These are phyloP conservation scores for Diadema setosum DNA, from an alignment of 35 echinoderm and acorn worm species.

Conservation along the genomic window DNA sequence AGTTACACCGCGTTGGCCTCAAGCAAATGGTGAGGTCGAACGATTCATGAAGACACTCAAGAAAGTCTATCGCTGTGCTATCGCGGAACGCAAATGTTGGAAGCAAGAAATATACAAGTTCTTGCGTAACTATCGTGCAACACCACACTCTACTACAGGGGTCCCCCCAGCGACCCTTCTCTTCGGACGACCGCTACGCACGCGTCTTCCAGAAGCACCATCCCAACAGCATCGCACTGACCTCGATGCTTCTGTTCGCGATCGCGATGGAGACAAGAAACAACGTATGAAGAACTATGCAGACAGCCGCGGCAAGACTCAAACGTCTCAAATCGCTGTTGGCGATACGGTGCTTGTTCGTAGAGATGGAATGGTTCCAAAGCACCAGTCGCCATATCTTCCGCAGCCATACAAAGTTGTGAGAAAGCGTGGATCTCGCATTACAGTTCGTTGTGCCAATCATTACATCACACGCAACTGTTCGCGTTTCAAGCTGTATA, in stretches of 20 bases:
- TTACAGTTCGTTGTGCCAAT: background rate
- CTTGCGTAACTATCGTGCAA: conserved; percentile 61
- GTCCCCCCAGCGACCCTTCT: conserved; percentile 49
- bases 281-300: background rate
- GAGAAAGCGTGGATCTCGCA: background rate
- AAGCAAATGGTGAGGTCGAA: too few relatives aligned
- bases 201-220: conserved; percentile 18
- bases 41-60: conserved; percentile 78
- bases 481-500: conserved; percentile 23
- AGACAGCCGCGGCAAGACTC: background rate
- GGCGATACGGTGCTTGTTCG: conserved; percentile 16
- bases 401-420: background rate
- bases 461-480: conserved; percentile 6
- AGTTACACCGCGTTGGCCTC: conserved; percentile 63
- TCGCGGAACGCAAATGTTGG: background rate
- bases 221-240: background rate
- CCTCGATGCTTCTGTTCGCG: background rate
- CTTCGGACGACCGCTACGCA: conserved; percentile 18
- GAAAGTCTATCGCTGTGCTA: conserved; percentile 40
- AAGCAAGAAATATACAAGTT: conserved; percentile 47
- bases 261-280: background rate
- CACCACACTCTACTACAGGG: conserved; percentile 60
- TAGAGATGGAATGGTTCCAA: background rate
- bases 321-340: background rate
- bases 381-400: background rate